A percentile compares a stretch with the other conserved stretches of the same genome.
These are phyloP conservation scores for Drosophila sturtevanti DNA, from an alignment of 1,140 invertebrate genomes.

Conservation along the genomic window DNA sequence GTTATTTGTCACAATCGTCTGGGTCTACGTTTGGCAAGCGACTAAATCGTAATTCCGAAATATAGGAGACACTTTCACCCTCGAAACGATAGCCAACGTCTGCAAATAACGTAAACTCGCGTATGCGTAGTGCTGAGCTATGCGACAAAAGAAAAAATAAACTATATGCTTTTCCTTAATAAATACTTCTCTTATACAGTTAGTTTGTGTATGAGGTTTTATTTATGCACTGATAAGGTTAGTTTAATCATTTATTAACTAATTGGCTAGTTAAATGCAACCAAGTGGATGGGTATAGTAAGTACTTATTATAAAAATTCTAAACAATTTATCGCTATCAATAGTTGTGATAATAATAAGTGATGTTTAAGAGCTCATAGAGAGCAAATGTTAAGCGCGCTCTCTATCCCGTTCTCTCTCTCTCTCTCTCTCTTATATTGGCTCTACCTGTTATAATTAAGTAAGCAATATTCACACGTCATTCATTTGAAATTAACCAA, in stretches of 20 bases:
- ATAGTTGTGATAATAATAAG: not conserved
- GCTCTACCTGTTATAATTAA: not conserved
- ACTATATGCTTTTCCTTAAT: no score
- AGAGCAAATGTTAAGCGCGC: not conserved
- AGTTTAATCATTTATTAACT: not conserved
- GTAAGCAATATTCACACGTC: no score
- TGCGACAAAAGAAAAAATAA: not conserved
- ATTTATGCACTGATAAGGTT: not conserved
- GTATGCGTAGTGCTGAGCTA: not conserved
- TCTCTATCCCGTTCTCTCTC: not conserved
- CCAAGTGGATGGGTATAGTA: not conserved
- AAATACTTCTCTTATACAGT: not conserved
- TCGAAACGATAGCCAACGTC: not conserved
- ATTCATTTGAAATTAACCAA: no score
- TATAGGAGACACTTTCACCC: constrained; percentile 11
- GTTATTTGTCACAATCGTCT: not conserved
- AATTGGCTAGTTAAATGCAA: not conserved
- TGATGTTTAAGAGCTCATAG: not conserved
- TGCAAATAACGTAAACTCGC: not conserved
- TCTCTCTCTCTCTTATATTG: not conserved
- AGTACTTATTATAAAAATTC: not conserved
- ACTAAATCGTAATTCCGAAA: constrained; percentile 36
- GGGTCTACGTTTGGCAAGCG: constrained; percentile 20
- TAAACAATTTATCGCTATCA: constrained; percentile 5
- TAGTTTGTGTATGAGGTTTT: not conserved